phyloP scores from a whole-genome alignment of 1,140 invertebrate genomes.

The Bombus turneri region DNA sequence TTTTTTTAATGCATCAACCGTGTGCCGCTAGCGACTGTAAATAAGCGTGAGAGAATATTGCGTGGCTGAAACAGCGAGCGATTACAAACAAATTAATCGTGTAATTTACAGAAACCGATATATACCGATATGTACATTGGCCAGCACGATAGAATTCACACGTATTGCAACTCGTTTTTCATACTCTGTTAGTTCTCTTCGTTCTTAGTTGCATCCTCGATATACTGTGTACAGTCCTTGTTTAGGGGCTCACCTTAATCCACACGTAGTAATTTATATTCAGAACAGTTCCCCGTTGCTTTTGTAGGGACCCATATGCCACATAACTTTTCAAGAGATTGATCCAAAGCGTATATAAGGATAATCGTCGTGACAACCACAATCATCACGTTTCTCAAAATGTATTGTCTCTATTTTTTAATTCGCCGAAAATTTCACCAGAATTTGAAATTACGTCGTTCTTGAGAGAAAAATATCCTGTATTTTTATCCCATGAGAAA shows the following conservation, averaged over 20 bases:
- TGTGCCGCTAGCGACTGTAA: slow-evolving; percentile 27
- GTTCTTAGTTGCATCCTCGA: slow-evolving; percentile 11
- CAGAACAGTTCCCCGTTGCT: slow-evolving; percentile 13
- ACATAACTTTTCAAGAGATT: slow-evolving; percentile 8
- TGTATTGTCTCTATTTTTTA: background rate
- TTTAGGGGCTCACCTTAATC: slow-evolving; percentile 29
- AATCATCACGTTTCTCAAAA: background rate
- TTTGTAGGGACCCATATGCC: background rate
- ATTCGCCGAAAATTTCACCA: background rate
- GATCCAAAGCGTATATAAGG: slow-evolving; percentile 35
- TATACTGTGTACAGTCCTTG: slow-evolving; percentile 18
- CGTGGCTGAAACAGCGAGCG: slow-evolving; percentile 8
- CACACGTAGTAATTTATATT: slow-evolving; percentile 67
- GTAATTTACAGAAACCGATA: slow-evolving; percentile 51
- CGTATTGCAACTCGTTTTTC: background rate
- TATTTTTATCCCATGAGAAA: background rate
- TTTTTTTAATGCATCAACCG: slow-evolving; percentile 16
- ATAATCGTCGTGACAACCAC: slow-evolving; percentile 23
- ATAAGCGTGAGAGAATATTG: slow-evolving; percentile 24
- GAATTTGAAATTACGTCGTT: background rate
- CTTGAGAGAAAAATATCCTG: background rate
- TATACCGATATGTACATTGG: slow-evolving; percentile 16
- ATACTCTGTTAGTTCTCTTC: background rate
- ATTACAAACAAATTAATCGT: background rate
- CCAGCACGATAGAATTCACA: background rate